phyloP scores from a whole-genome alignment of 1,140 invertebrate genomes.

The Eumaeus atala region DNA sequence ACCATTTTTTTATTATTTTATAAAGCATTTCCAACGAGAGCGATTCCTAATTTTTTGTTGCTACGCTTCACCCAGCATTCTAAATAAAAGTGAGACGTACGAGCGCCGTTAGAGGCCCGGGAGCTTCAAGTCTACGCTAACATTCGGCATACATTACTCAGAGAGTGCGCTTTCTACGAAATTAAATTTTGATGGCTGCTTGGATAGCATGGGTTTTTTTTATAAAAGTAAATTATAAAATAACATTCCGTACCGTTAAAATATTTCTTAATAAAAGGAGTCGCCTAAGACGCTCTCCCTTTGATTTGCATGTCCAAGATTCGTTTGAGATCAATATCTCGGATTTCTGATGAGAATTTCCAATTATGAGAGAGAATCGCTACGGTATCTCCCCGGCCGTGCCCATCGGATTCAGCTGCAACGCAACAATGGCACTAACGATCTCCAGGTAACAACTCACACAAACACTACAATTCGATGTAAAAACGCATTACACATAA shows the following conservation, averaged over 20 bases:
- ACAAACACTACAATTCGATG: too few relatives aligned
- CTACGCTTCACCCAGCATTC: constrained; percentile 20
- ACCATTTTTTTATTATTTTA: not conserved
- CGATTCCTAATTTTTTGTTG: constrained; percentile 20
- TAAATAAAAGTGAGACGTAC: constrained; percentile 35
- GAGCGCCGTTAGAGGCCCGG: constrained; percentile 15
- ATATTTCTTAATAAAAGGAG: constrained; percentile 25
- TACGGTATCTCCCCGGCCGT: too few relatives aligned
- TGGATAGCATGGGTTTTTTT: constrained; percentile 31
- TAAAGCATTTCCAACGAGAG: constrained; percentile 11
- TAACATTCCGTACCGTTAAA: constrained; percentile 26
- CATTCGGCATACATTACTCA: constrained; percentile 54
- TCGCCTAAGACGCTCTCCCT: constrained; percentile 7
- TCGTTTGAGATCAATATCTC: constrained; percentile 1
- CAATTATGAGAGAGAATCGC: not conserved
- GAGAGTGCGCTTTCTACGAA: constrained; percentile 55
- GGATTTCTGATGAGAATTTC: not conserved
- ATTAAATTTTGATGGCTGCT: constrained; percentile 63
- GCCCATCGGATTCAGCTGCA: too few relatives aligned
- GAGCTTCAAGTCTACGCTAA: constrained; percentile 25
- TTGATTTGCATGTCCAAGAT: not conserved
- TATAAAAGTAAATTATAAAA: constrained; percentile 33
- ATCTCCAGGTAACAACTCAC: too few relatives aligned
- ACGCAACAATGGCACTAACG: too few relatives aligned
- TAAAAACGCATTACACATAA: too few relatives aligned